A percentile compares a stretch with the other conserved stretches of the same genome.
These are phyloP conservation scores for Bombycilla garrulus DNA, from an alignment of 2,113 vertebrate species.

Conservation along the genomic window DNA sequence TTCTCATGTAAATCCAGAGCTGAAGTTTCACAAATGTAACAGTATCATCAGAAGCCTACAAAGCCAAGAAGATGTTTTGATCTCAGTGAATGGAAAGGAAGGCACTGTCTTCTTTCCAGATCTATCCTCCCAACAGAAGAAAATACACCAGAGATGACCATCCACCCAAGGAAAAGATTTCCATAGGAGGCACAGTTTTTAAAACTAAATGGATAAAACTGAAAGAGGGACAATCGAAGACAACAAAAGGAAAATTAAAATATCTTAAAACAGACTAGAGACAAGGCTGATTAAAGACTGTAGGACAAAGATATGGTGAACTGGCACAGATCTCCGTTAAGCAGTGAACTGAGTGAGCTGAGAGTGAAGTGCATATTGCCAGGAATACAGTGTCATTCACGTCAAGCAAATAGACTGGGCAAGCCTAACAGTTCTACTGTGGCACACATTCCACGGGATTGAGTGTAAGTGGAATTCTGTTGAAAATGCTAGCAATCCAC, in stretches of 20 bases:
- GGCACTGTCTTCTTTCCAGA: neutral
- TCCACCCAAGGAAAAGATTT: neutral
- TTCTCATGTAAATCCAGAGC: neutral
- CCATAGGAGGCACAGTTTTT: neutral
- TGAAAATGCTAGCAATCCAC: neutral
- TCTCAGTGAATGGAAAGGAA: neutral
- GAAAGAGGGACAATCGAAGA: neutral
- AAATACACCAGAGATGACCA: neutral
- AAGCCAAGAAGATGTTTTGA: neutral
- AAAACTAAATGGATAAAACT: neutral
- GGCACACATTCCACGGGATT: neutral
- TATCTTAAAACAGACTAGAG: neutral
- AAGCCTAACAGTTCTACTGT: neutral
- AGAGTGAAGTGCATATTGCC: neutral
- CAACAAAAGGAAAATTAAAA: neutral
- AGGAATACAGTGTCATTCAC: neutral
- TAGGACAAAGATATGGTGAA: neutral
- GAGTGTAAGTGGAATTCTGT: neutral
- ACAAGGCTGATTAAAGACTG: neutral
- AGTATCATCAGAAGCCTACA: neutral
- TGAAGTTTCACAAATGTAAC: neutral
- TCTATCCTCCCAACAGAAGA: neutral
- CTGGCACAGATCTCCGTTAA: neutral
- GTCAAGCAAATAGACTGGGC: neutral
- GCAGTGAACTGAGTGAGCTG: neutral